Conservation (phyloP, 2,888 invertebrate species). For the Macrophya alboannulata region DNA sequence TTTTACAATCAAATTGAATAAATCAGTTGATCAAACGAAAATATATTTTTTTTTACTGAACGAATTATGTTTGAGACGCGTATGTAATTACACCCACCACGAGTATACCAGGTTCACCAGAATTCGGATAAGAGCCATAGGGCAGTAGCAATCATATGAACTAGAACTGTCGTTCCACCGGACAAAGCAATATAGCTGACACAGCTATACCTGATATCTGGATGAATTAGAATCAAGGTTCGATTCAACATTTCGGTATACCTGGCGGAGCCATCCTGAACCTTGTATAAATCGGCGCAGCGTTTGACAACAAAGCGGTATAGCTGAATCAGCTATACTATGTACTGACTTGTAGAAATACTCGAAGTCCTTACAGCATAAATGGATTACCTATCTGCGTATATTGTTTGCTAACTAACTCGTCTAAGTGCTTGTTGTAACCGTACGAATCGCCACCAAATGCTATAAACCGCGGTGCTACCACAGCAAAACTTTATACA, state of each 20-base stretch:
- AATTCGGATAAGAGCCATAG: not conserved
- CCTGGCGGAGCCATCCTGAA: not conserved
- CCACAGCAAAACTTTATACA: too few species aligned
- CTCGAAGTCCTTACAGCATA: not conserved
- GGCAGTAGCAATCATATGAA: not conserved
- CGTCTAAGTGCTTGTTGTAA: too few species aligned
- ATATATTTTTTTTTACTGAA: too few species aligned
- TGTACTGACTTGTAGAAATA: slow-evolving; percentile 16
- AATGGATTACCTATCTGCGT: slow-evolving; percentile 6
- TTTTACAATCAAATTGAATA: too few species aligned
- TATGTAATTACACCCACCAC: too few species aligned
- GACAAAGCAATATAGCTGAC: not conserved
- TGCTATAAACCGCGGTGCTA: too few species aligned
- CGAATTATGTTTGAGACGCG: too few species aligned
- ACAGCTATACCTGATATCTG: not conserved
- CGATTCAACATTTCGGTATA: not conserved
- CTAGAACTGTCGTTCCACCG: not conserved
- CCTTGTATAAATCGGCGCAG: not conserved
- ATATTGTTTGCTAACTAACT: not conserved
- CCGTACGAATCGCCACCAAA: too few species aligned
- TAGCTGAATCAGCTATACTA: not conserved
- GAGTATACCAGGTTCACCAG: too few species aligned
- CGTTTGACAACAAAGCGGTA: not conserved
- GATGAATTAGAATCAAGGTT: slow-evolving; percentile 7
- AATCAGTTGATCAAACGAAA: too few species aligned